Percentiles rank a stretch among this genome's conserved stretches.
These are phyloP conservation scores for Lanius ludovicianus DNA, from an alignment of 2,113 vertebrate species.

Conservation along the genomic window DNA sequence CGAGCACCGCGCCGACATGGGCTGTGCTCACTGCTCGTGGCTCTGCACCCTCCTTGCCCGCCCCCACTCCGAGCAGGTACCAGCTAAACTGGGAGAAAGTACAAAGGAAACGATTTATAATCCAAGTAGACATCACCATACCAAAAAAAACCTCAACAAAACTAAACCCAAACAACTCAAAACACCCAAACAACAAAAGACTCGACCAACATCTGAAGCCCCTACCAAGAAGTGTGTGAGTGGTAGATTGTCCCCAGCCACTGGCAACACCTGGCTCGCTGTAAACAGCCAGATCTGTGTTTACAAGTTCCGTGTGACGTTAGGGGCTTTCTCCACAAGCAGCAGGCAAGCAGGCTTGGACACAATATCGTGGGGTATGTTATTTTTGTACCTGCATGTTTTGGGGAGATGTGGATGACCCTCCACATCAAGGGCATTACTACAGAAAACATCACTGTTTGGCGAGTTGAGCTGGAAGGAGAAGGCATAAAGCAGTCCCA, in stretches of 20 bases:
- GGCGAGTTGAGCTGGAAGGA: not conserved
- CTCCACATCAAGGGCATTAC: not conserved
- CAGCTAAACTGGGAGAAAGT: not conserved
- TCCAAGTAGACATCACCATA: no score
- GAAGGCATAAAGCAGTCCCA: not conserved
- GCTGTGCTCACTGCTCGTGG: accelerated
- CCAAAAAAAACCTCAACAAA: not conserved
- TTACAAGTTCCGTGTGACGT: not conserved
- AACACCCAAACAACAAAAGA: not conserved
- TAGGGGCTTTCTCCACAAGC: not conserved
- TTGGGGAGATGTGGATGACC: not conserved
- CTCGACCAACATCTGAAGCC: not conserved
- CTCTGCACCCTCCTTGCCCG: accelerated
- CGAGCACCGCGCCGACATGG: accelerated
- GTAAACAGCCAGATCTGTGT: not conserved
- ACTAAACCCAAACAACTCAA: not conserved
- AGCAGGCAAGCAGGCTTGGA: not conserved
- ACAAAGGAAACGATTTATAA: not conserved
- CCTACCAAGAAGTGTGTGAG: not conserved
- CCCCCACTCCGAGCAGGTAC: accelerated
- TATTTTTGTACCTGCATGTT: constrained; percentile 24
- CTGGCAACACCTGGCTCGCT: not conserved
- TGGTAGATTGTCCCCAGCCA: not conserved
- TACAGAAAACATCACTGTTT: not conserved
- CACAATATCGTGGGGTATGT: not conserved